These are phyloP conservation scores for Netelia melanura DNA, from an alignment of 2,888 invertebrate genomes.

Conservation along the genomic window DNA sequence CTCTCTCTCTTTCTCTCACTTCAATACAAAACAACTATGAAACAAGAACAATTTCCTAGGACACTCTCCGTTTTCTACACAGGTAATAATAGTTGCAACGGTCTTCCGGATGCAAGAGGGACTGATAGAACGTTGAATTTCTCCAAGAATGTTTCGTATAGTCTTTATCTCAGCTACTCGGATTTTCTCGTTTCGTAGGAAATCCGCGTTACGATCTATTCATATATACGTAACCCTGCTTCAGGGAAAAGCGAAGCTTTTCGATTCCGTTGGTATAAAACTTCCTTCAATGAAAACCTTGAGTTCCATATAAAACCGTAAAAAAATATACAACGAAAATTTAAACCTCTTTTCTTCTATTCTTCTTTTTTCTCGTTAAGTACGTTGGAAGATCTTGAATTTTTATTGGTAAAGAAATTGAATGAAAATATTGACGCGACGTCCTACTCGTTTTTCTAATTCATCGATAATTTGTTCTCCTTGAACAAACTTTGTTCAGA, in stretches of 20 bases:
- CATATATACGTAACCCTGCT: not conserved
- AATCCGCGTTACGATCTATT: not conserved
- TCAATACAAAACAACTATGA: conserved; percentile 50
- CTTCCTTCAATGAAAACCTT: not conserved
- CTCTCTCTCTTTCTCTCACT: conserved; percentile 14
- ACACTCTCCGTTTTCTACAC: conserved; percentile 35
- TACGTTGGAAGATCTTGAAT: too few relatives aligned
- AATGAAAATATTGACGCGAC: too few relatives aligned
- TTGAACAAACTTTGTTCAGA: not conserved
- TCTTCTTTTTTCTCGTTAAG: too few relatives aligned
- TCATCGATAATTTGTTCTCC: not conserved
- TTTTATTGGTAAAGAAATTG: too few relatives aligned
- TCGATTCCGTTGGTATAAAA: not conserved
- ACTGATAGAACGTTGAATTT: conserved; percentile 45
- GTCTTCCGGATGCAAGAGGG: conserved; percentile 14
- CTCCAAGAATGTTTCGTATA: conserved; percentile 8
- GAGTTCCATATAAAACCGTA: not conserved
- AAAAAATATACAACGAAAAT: too few relatives aligned
- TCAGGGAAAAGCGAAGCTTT: not conserved
- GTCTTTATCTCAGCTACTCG: conserved; percentile 22
- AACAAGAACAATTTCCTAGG: conserved; percentile 61
- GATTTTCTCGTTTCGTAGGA: conserved; percentile 33
- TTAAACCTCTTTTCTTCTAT: too few relatives aligned
- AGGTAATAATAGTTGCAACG: conserved; percentile 16
- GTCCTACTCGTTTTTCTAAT: not conserved